Evolutionary conservation across 2,113 vertebrate genomes (phyloP), one percentile per base, ranked within the genome.

Genomic region (Talpa occidentalis): DNA sequence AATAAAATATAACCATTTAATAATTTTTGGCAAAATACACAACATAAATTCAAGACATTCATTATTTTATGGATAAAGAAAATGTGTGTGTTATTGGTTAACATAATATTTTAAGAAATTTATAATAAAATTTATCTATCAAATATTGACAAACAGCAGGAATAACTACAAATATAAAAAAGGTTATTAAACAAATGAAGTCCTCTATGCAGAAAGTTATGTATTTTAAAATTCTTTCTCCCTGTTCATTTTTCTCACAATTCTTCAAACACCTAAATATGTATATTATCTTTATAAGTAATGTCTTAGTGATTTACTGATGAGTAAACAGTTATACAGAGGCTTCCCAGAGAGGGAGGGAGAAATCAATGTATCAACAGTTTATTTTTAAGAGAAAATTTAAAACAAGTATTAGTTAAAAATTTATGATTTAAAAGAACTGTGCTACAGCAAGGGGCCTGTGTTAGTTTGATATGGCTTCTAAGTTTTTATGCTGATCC

Each of bases 111-210:
- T 60, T 8, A 82, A 6, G 91, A 62, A 54, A 32, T 86, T 66
- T 49, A 77, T 93, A 81, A 70, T 6, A 87, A 94, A 94, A 92
- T 88, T 78, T 94, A 84, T 21, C 42, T 90, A n/a, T 66, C 67
- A 88, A 94, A 92, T 78, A 22, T 76, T 88, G 24, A 49, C n/a
- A 97, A 1, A 42, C 17, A 22, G 30, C 37, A 80, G 90, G 56
- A 77, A 88, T 76, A 85, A 59, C 60, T 79, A 49, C 26, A 74
- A 52, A 24, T 72, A 88, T 60, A 70, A 93, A 91, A 70, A 93
- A 91, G 44, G 54, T n/a, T 79, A 82, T 32, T 74, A 86, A 94
- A 56, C 37, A 84, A 84, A 78, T 32, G 16, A 95, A 47, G 70
- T 72, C 35, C 19, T 84, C 44, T 88, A 47, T 85, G 40, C 19